Evolutionary conservation across 2,113 vertebrate genomes (phyloP).

Genomic region (Microtus ochrogaster): DNA sequence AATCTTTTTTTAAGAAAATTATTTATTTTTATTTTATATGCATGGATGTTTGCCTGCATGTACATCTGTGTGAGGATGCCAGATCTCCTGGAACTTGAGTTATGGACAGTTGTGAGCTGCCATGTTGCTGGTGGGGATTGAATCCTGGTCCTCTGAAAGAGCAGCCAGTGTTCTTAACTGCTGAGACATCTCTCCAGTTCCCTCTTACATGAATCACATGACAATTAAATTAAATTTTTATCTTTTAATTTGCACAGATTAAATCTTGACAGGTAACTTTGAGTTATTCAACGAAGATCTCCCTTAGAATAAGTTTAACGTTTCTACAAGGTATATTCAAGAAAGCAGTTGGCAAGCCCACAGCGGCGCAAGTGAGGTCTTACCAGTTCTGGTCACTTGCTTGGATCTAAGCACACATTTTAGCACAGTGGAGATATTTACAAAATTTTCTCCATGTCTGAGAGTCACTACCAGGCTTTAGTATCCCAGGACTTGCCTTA

Average conservation of each 20-base stretch:
- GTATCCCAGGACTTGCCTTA: background rate
- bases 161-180: background rate
- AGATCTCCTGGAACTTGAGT: background rate
- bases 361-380: background rate
- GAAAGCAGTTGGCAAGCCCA: background rate
- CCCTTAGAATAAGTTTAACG: background rate
- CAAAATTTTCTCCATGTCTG: background rate
- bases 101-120: background rate
- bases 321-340: slow-evolving; percentile 17
- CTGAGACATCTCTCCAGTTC: background rate
- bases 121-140: background rate
- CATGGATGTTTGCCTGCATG: background rate
- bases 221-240: background rate
- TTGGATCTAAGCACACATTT: background rate
- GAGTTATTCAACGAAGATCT: background rate
- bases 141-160: background rate
- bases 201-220: background rate
- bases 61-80: background rate
- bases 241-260: slow-evolving; percentile 27
- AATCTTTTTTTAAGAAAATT: background rate
- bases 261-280: slow-evolving; percentile 4
- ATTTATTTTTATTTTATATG: background rate
- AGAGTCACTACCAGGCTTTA: background rate
- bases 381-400: background rate
- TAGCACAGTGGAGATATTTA: background rate